Conservation (phyloP, 92 coral and sea anemone species). For the Zoanthus gigantus region DNA sequence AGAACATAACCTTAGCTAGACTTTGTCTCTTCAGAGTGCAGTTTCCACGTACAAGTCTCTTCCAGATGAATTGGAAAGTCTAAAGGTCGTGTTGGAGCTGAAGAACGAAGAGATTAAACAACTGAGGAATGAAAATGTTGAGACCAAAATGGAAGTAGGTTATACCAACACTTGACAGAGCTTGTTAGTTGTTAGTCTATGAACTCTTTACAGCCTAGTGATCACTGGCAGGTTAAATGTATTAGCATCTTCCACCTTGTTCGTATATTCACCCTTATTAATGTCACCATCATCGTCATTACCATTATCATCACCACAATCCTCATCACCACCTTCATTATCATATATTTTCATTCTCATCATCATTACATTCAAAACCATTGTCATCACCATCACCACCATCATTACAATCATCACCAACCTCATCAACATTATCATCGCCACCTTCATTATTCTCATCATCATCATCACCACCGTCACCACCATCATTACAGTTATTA, state of each 20-base stretch:
- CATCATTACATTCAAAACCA: background rate
- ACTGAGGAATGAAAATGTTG: conserved; percentile 79
- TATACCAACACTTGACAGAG: background rate
- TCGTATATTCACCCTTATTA: background rate
- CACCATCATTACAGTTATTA: background rate
- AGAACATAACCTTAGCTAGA: no score
- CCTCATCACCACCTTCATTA: background rate
- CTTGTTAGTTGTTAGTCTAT: no score
- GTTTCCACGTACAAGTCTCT: conserved; percentile 86
- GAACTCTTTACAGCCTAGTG: no score
- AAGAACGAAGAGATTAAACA: conserved; percentile 87
- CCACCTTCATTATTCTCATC: background rate
- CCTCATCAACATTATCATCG: background rate
- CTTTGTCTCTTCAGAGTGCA: conserved; percentile 70
- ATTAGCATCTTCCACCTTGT: background rate
- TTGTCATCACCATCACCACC: background rate
- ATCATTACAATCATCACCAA: background rate
- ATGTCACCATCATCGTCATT: background rate
- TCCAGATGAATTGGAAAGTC: conserved; percentile 94
- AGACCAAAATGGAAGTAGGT: conserved; percentile 79
- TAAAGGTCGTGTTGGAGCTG: conserved; percentile 92
- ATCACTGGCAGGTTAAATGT: no score
- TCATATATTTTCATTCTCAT: background rate
- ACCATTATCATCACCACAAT: background rate
- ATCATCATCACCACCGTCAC: background rate